Evolutionary conservation across 1,140 invertebrate species (phyloP), one percentile per base, ranked within the genome.

Genomic region (Asobara japonica): DNA sequence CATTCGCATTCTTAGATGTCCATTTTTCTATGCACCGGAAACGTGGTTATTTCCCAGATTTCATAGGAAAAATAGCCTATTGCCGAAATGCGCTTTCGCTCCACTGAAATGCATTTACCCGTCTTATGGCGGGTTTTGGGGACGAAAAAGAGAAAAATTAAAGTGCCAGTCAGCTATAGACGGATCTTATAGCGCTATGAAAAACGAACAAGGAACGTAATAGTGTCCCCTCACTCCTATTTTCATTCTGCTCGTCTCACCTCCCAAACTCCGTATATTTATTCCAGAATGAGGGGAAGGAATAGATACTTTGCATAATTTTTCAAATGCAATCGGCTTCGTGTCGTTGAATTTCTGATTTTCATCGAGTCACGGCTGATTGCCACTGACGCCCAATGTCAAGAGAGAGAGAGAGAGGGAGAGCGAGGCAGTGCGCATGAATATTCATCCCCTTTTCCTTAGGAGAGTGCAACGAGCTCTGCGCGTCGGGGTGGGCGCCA

Each of bases 401-500:
- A 80, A 83, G 78, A 79, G 69, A 70, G 78, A 77, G 60, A 62
- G 60, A 8, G 29, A 16, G 13, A 31, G 27, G 31, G 60, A 62
- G 80, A 83, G 78, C 78, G 79, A 79, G 81, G 79, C 79, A 79
- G 69, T 68, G 56, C 74, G 75, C 83, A 87, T 87, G 86, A 87
- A 87, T 87, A 87, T 87, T 87, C 85, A 87, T 86, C 10, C 77
- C 80, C 65, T 80, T 78, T 84, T 82, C 79, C 77, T 80, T 84
- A 82, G 79, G 78, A 78, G 71, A 69, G 74, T 68, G 72, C 69
- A 61, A 65, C 74, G 41, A 60, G 60, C 38, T 48, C 36, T 51
- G 68, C 29, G 30, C 29, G 31, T 69, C 45, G 41, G 61, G 45
- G 31, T 36, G 25, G 25, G 27, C 22, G 56, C 13, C 16, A 36